Conservation (phyloP, 2,888 invertebrate species). For the Yponomeuta cagnagella region DNA sequence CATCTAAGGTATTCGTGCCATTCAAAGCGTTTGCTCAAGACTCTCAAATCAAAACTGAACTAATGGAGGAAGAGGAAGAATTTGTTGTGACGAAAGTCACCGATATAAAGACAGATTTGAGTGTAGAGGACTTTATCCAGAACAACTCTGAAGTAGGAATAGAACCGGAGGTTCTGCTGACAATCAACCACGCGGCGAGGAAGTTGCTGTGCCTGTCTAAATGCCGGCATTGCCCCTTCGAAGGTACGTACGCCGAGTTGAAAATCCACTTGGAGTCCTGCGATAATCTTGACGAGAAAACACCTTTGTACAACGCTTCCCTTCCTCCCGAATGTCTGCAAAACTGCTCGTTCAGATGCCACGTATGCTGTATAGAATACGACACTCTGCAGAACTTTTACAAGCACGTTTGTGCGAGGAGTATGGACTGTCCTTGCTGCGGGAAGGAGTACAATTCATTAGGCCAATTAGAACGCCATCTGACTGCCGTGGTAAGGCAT, state of each 20-base stretch:
- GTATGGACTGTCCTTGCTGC: too few species aligned
- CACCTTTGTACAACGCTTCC: not conserved
- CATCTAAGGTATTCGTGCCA: too few species aligned
- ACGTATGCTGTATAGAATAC: not conserved
- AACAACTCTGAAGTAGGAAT: constrained; percentile 8
- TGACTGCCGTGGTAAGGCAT: too few species aligned
- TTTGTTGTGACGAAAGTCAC: not conserved
- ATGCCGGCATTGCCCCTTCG: not conserved
- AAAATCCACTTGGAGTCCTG: constrained; percentile 25
- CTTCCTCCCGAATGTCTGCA: not conserved
- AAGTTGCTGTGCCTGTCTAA: not conserved
- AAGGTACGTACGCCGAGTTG: not conserved
- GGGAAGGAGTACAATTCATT: too few species aligned
- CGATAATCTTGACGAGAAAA: constrained; percentile 23
- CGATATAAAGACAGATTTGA: not conserved
- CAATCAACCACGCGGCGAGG: not conserved
- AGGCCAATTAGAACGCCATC: too few species aligned
- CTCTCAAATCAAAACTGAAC: constrained; percentile 18
- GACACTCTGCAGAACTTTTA: too few species aligned
- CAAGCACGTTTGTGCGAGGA: too few species aligned
- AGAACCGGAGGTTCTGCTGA: not conserved
- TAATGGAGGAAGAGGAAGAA: constrained; percentile 7
- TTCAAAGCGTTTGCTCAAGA: constrained; percentile 4
- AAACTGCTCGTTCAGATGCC: not conserved
- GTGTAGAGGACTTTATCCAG: constrained; percentile 3